Evolutionary conservation across 2,113 vertebrate species (phyloP).

Genomic region (Anguilla japonica): DNA sequence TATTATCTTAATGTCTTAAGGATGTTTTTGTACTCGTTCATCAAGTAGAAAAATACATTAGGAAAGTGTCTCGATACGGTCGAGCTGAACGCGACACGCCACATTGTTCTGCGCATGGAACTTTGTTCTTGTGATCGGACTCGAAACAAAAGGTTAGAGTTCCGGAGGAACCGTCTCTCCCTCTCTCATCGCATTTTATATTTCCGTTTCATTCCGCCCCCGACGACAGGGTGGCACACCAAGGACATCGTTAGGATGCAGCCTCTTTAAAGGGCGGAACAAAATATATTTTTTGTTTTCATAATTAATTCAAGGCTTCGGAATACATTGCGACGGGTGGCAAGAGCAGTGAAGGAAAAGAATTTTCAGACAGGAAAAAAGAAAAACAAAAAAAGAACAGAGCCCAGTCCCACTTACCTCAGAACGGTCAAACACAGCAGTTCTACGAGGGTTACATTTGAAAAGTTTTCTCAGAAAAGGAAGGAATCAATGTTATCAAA

Average conservation of each 20-base stretch:
- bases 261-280: slow-evolving; percentile 35
- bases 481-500: no score
- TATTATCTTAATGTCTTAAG: slow-evolving; percentile 31
- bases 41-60: slow-evolving; percentile 51
- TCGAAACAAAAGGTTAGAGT: slow-evolving; percentile 45
- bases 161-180: slow-evolving; percentile 27
- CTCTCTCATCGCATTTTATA: slow-evolving; percentile 40
- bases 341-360: slow-evolving; percentile 16
- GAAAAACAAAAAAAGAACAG: slow-evolving; percentile 16
- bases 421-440: slow-evolving; percentile 35
- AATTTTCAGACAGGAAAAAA: slow-evolving; percentile 28
- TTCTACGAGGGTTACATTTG: slow-evolving; percentile 12
- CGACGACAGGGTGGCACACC: slow-evolving; percentile 32
- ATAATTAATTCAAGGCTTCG: slow-evolving; percentile 57
- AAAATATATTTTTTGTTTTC: slow-evolving; percentile 57
- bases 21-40: slow-evolving; percentile 31
- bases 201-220: slow-evolving; percentile 36
- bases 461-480: slow-evolving; percentile 31
- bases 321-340: slow-evolving; percentile 36
- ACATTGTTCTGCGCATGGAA: slow-evolving; percentile 19
- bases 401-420: slow-evolving; percentile 11
- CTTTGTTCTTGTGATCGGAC: slow-evolving; percentile 46
- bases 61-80: slow-evolving; percentile 31
- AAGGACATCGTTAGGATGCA: slow-evolving; percentile 37
- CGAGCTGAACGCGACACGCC: background rate